Evolutionary conservation across 1,140 invertebrate genomes (phyloP).

Genomic region (Bombus sibiricus): DNA sequence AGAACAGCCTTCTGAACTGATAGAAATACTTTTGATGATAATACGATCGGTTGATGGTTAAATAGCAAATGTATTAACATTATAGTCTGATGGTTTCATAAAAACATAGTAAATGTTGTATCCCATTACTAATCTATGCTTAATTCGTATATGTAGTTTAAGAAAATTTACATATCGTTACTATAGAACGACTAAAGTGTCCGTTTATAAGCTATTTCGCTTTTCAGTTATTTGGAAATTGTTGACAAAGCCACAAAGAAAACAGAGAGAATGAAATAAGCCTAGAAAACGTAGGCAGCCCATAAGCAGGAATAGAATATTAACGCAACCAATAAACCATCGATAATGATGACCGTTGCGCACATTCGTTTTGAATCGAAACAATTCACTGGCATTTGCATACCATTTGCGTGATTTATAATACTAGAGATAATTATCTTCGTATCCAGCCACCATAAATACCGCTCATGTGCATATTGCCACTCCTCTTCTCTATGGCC

Average conservation of each 20-base stretch:
- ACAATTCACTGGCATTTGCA: not conserved
- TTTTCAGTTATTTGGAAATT: too few relatives aligned
- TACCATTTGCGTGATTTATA: not conserved
- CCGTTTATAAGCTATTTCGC: too few relatives aligned
- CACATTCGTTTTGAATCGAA: not conserved
- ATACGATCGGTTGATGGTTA: too few relatives aligned
- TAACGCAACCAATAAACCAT: not conserved
- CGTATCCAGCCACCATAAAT: not conserved
- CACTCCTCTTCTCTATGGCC: not conserved
- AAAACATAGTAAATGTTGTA: not conserved
- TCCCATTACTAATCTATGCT: not conserved
- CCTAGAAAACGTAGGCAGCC: not conserved
- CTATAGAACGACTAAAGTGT: too few relatives aligned
- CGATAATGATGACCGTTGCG: not conserved
- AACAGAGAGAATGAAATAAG: too few relatives aligned
- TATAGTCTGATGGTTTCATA: not conserved
- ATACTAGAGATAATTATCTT: not conserved
- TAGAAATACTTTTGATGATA: too few relatives aligned
- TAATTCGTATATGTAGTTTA: too few relatives aligned
- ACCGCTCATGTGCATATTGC: not conserved
- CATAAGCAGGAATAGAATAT: not conserved
- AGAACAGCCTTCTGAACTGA: too few relatives aligned
- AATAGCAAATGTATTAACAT: too few relatives aligned
- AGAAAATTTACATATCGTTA: too few relatives aligned
- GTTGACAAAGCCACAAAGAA: too few relatives aligned